Conservation (phyloP, 2,113 vertebrate genomes). For the Cynocephalus volans region DNA sequence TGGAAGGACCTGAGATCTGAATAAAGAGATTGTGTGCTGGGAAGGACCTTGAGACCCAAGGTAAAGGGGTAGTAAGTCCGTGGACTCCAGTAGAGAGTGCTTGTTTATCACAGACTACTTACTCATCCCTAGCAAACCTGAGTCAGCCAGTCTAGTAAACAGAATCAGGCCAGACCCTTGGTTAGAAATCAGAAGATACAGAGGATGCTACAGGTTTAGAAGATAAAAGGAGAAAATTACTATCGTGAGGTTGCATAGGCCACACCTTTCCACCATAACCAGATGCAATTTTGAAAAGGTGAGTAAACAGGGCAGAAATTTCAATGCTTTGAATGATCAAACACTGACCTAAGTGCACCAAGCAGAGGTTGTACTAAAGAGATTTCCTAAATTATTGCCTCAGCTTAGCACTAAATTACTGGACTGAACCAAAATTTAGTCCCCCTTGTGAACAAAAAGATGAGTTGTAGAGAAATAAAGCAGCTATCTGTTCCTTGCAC, state of each 20-base stretch:
- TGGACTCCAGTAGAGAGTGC: neutral
- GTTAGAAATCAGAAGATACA: neutral
- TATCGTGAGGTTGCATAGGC: neutral
- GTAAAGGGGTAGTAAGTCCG: neutral
- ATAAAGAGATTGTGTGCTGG: neutral
- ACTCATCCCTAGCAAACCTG: no score
- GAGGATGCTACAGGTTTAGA: neutral
- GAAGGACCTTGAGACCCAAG: neutral
- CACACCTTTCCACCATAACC: neutral
- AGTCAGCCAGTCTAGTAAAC: neutral
- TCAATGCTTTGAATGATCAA: neutral
- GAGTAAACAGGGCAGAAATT: neutral
- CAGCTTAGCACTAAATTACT: conserved; percentile 26
- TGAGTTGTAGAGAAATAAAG: neutral
- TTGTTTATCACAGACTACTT: neutral
- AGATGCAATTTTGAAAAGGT: neutral
- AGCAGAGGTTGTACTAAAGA: neutral
- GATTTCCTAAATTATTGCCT: neutral
- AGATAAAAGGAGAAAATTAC: neutral
- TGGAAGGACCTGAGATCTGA: neutral
- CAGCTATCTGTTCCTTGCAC: neutral
- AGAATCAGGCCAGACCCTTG: neutral
- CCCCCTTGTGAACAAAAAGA: neutral
- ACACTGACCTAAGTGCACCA: neutral
- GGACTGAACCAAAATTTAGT: neutral